Base-by-base conservation (phyloP, 1,140 invertebrate genomes). In the Drosophila truncata region DNA sequence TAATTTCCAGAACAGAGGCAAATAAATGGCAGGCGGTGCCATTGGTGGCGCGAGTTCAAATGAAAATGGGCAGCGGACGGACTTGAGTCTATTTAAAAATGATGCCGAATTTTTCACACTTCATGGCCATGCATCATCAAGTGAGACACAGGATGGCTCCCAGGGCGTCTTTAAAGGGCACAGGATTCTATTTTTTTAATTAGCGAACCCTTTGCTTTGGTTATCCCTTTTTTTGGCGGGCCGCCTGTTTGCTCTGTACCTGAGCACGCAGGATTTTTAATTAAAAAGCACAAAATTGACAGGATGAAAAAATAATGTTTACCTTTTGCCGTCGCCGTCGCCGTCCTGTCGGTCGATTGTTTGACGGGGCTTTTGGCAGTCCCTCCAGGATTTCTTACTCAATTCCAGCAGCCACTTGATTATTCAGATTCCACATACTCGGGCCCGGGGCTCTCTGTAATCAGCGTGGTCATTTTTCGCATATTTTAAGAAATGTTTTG, bases 231-330 rank as follows among this genome's bases (percentile, higher is more conserved):
- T 66, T 20, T 49, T 10, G 62, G 64, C 62, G 41, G 13, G 41
- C 37, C 47, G 44, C 46, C 47, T 77, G 63, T 77, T 49, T 66
- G 39, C 54, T 16, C 39, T 55, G 62, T 74, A 73, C 58, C 74
- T 67, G 52, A 37, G 74, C 71, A 80, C 58, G 61, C 70, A 37
- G 55, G 78, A 55, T 58, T 87, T 83, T 86, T 86, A 86, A 86
- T 86, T 86, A 86, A 86, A 86, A 86, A 72, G 65, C 72, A 70
- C 67, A 73, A 85, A 85, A 84, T 73, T 73, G 69, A 66, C 59
- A 74, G 59, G 72, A 61, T 67, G 33, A 62, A 65, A 66, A 76
- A 75, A 69, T 58, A 80, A 76, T 81, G 72, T 74, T 80, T 77
- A 33, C 52, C 63, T 57, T 42, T 62, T 20, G 39, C 25, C 9